Evolutionary conservation across 2,888 invertebrate genomes (phyloP).

Genomic region (Chirona hameri): DNA sequence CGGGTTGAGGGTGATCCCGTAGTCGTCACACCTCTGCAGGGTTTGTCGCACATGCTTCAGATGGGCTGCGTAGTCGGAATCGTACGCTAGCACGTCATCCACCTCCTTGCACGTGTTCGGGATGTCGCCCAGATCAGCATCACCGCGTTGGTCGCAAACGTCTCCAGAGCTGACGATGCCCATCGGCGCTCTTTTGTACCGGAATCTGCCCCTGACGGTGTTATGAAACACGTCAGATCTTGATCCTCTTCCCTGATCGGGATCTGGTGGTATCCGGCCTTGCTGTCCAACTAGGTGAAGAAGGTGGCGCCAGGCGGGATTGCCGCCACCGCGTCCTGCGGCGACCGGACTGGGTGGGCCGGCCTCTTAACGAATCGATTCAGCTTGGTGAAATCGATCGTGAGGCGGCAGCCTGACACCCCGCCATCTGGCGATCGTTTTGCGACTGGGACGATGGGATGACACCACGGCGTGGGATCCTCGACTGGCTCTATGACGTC

Average conservation of each 20-base stretch:
- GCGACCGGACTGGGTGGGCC: no score
- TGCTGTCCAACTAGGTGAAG: no score
- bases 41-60: neutral
- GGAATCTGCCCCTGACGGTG: neutral
- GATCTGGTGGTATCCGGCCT: no score
- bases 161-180: neutral
- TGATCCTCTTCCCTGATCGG: no score
- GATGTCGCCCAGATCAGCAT: neutral
- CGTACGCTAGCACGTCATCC: neutral
- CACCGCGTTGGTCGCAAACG: neutral
- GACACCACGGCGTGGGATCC: no score
- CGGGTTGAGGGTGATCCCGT: neutral
- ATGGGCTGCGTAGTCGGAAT: no score
- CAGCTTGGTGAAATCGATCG: constrained; percentile 28
- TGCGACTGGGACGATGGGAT: no score
- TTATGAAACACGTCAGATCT: no score
- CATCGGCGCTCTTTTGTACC: neutral
- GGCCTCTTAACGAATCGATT: neutral
- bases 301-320: no score
- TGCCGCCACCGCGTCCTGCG: no score
- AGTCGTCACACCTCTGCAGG: neutral
- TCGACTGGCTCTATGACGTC: no score
- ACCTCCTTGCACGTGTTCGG: neutral
- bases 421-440: neutral
- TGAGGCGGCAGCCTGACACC: neutral